Conservation (phyloP, 1,140 invertebrate species). For the Zaprionus nigranus region DNA sequence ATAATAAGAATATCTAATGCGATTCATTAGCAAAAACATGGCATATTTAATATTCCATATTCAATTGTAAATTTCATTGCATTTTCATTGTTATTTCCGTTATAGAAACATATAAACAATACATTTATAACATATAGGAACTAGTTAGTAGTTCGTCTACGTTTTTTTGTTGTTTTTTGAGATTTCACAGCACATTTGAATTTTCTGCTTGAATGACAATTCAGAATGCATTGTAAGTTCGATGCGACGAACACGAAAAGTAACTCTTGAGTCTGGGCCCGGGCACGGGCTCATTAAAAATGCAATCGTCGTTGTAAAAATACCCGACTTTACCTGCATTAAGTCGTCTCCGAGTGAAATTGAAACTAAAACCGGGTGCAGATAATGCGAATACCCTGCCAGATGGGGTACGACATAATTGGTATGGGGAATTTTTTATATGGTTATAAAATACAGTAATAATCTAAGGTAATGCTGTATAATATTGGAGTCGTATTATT, state of each 20-base stretch:
- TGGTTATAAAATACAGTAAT: background rate
- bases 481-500: no score
- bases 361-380: background rate
- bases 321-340: background rate
- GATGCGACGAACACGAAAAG: conserved; percentile 6
- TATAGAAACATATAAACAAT: conserved; percentile 1
- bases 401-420: background rate
- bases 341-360: background rate
- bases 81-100: conserved; percentile 9
- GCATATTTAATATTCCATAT: background rate
- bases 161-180: conserved; percentile 4
- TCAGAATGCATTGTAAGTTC: conserved; percentile 17
- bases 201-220: conserved; percentile 43
- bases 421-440: background rate
- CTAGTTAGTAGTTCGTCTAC: conserved; percentile 1
- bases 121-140: background rate
- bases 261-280: background rate
- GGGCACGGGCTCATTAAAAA: conserved; percentile 3
- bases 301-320: conserved; percentile 4
- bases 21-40: background rate
- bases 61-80: background rate
- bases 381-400: background rate
- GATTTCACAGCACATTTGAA: conserved; percentile 29
- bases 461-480: background rate
- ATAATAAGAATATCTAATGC: conserved; percentile 4